Evolutionary conservation across 2,113 vertebrate genomes (phyloP), one percentile per base, ranked within the genome.

Genomic region (Eretmochelys imbricata): DNA sequence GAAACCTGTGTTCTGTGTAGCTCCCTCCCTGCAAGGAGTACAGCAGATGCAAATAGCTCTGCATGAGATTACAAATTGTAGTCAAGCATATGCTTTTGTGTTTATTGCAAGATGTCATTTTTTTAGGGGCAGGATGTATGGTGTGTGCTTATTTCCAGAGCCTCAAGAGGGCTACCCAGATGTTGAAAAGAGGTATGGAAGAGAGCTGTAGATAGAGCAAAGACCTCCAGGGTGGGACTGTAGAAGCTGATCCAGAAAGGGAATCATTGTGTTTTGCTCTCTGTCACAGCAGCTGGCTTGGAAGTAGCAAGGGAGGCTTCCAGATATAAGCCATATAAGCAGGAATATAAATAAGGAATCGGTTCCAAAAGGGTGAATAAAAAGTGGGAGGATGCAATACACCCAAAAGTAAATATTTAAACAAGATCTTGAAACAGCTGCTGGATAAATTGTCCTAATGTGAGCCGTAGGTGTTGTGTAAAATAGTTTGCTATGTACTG

Each of bases 141-240:
- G 55, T 13, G 50, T 89, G 35, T 25, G 1, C 54, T 85, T 97
- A 89, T 94, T 96, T 92, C 95, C 94, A 93, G 94, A 95, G 92
- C 95, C 97, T 92, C 93, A 20, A 88, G 91, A 95, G 92, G 95
- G 69, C 88, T 85, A 8, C 88, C 88, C 89, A 96, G 94, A 96
- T 96, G 93, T 94, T 89, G 87, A 76, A 87, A 94, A 95, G 91
- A 91, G 85, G 82, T 46, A 8, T 57, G 75, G 93, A 92, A 90
- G 90, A 4, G 7, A 91, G 76, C 35, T 89, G 53, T 59, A 92
- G 95, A 94, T 97, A 94, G 85, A 80, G 75, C 72, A 83, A 76
- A n/a, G 80, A 24, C 87, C 91, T 95, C 75, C 22, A 82, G 93
- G 85, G 89, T 0, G 48, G 88, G 88, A 85, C 85, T 87, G 65